Percentiles rank a stretch among this genome's conserved stretches.
Conservation (phyloP, 2,888 invertebrate genomes). For the Cosmorhoe ocellata region DNA sequence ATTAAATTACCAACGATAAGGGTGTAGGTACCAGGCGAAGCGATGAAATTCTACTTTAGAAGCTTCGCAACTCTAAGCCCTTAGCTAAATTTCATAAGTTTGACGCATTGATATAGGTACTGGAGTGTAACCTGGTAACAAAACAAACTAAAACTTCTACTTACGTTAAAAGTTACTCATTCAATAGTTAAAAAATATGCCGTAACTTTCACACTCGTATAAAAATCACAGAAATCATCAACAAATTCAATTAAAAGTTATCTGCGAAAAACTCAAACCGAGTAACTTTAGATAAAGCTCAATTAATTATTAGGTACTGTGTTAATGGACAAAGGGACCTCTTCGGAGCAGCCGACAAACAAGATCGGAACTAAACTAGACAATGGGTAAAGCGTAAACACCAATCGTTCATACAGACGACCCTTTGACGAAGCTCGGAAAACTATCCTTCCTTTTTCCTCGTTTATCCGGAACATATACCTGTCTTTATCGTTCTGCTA, state of each 20-base stretch:
- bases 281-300: slow-evolving; percentile 68
- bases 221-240: slow-evolving; percentile 70
- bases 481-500: slow-evolving; percentile 66
- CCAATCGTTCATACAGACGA: slow-evolving; percentile 71
- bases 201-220: slow-evolving; percentile 42
- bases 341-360: slow-evolving; percentile 68
- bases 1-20: slow-evolving; percentile 24
- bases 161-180: slow-evolving; percentile 52
- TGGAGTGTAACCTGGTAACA: slow-evolving; percentile 28
- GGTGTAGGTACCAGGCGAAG: slow-evolving; percentile 9
- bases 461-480: slow-evolving; percentile 56
- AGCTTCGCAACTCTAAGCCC: slow-evolving; percentile 17
- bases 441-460: slow-evolving; percentile 65
- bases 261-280: slow-evolving; percentile 64
- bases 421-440: slow-evolving; percentile 50
- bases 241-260: slow-evolving; percentile 80
- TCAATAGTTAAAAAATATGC: slow-evolving; percentile 40
- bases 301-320: slow-evolving; percentile 76
- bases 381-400: slow-evolving; percentile 72
- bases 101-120: slow-evolving; percentile 7
- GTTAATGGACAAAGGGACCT: slow-evolving; percentile 71
- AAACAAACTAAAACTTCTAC: slow-evolving; percentile 44
- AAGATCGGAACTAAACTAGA: slow-evolving; percentile 67
- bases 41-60: slow-evolving; percentile 20
- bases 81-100: slow-evolving; percentile 26